phyloP scores from a whole-genome alignment of 2,797 vertebrate species.

The Tiaroga cobitis region DNA sequence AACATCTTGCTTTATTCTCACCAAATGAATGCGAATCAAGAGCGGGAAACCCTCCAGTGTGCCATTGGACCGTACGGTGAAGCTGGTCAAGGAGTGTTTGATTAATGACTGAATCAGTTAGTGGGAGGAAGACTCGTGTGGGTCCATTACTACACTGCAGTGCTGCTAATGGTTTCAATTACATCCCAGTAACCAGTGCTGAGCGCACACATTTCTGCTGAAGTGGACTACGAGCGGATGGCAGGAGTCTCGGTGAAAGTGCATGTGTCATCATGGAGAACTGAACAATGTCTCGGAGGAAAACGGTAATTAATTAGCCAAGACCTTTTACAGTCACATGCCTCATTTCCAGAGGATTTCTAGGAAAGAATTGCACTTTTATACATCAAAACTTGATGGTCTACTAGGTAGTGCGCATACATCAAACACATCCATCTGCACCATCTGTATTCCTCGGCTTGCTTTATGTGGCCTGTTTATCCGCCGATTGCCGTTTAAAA shows the following conservation, averaged over 20 bases:
- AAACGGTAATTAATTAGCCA: neutral
- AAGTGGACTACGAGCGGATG: conserved; percentile 15
- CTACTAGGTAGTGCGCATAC: neutral
- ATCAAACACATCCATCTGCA: neutral
- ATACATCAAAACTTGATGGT: neutral
- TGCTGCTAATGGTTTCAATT: conserved; percentile 88
- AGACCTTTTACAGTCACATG: neutral
- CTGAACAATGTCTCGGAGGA: neutral
- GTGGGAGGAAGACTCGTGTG: conserved; percentile 83
- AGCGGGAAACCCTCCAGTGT: neutral
- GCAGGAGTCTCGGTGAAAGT: conserved; percentile 69
- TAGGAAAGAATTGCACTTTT: neutral
- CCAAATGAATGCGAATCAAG: neutral
- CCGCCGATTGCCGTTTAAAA: neutral
- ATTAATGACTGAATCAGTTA: conserved; percentile 84
- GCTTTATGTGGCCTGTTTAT: neutral
- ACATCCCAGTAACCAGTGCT: conserved; percentile 78
- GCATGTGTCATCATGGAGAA: neutral
- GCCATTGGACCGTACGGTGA: conserved; percentile 7
- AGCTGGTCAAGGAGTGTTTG: conserved; percentile 64
- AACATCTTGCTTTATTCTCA: neutral
- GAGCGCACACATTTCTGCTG: conserved; percentile 77
- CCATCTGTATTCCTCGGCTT: neutral
- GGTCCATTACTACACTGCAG: conserved; percentile 84
- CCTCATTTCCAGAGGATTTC: neutral